These are phyloP conservation scores for Apodemia mormo DNA, from an alignment of 2,888 invertebrate genomes.

Conservation along the genomic window DNA sequence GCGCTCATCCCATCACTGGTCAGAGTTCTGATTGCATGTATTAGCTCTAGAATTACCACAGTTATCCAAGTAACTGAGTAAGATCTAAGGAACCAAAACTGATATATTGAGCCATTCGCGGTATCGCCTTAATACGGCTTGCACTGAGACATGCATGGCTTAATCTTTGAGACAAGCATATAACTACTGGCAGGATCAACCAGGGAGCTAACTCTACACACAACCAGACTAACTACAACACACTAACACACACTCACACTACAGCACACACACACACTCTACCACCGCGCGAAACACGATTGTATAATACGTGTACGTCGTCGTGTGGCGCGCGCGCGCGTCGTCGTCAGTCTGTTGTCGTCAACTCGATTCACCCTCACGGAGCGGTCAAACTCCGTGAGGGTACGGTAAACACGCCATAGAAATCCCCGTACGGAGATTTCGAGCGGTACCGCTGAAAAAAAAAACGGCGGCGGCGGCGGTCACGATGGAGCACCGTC, in stretches of 20 bases:
- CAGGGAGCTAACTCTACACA: conserved; percentile 49
- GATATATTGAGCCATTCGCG: conserved; percentile 84
- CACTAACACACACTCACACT: no score
- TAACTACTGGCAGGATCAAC: conserved; percentile 84
- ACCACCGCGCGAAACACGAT: no score
- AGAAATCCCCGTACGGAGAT: neutral
- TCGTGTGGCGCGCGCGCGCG: no score
- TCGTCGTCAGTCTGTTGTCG: no score
- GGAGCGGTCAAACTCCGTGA: neutral
- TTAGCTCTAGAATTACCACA: conserved; percentile 86
- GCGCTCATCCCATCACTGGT: conserved; percentile 72
- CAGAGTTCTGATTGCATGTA: conserved; percentile 79
- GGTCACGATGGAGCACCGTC: no score
- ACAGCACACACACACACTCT: no score
- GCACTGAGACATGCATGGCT: conserved; percentile 86
- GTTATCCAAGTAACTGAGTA: conserved; percentile 75
- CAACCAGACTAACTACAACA: no score
- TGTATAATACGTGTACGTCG: no score
- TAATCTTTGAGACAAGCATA: conserved; percentile 86
- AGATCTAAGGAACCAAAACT: conserved; percentile 80
- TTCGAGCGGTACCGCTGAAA: neutral
- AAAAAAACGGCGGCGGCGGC: no score
- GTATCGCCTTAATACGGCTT: conserved; percentile 80
- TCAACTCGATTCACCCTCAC: neutral
- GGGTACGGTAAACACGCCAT: neutral